A percentile compares a stretch with the other conserved stretches of the same genome.
These are phyloP conservation scores for Dendrophyllia cribrosa DNA, from an alignment of 64 coral and sea anemone species.

Conservation along the genomic window DNA sequence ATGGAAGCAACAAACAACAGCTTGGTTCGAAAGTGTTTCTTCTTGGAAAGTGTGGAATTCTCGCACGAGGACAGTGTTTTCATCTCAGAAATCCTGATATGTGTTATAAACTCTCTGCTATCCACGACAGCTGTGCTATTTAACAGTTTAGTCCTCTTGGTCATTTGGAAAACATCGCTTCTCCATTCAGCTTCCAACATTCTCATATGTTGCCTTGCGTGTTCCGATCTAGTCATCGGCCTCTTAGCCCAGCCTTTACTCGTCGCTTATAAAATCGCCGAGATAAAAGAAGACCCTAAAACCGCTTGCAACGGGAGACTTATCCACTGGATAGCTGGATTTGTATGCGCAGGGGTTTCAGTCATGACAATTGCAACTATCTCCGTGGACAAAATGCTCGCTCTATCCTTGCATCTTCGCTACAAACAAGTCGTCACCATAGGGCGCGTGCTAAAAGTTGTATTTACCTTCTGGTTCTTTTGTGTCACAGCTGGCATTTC, in stretches of 20 bases:
- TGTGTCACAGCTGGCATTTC: slow-evolving; percentile 1
- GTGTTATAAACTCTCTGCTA: slow-evolving; percentile 47
- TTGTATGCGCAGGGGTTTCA: slow-evolving; percentile 56
- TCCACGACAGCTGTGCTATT: not conserved
- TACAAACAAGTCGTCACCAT: slow-evolving; percentile 33
- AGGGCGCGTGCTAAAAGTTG: not conserved
- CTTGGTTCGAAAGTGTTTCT: slow-evolving; percentile 31
- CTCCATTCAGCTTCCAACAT: slow-evolving; percentile 49
- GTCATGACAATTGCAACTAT: slow-evolving; percentile 61
- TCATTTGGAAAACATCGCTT: slow-evolving; percentile 24
- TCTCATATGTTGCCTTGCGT: slow-evolving; percentile 42
- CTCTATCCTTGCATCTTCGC: slow-evolving; percentile 48
- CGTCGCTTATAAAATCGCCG: slow-evolving; percentile 57
- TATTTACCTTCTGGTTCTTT: slow-evolving; percentile 21
- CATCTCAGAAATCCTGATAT: slow-evolving; percentile 24
- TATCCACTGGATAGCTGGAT: slow-evolving; percentile 66
- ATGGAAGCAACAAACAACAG: slow-evolving; percentile 39
- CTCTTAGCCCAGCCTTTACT: slow-evolving; percentile 48
- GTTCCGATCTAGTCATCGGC: slow-evolving; percentile 55
- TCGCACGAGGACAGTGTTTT: not conserved
- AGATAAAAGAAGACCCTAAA: not conserved
- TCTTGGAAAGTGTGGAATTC: slow-evolving; percentile 13
- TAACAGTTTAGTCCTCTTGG: slow-evolving; percentile 15
- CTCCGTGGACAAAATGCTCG: slow-evolving; percentile 42
- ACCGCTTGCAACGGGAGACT: slow-evolving; percentile 47